Percentiles rank a stretch among this genome's conserved stretches.
phyloP scores from a whole-genome alignment of 2,113 vertebrate genomes.

The Hypanus sabinus region DNA sequence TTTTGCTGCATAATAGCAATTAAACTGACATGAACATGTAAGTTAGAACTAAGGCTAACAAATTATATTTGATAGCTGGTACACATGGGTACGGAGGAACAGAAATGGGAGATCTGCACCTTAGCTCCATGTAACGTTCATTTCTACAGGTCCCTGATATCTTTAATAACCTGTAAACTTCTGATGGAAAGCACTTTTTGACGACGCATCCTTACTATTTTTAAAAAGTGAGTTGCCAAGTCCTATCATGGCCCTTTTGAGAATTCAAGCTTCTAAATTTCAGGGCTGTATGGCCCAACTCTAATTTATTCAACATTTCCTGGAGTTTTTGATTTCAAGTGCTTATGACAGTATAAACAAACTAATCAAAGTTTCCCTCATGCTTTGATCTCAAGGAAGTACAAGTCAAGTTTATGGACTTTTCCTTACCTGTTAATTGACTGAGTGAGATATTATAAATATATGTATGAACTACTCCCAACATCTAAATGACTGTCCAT shows the following conservation, averaged over 20 bases:
- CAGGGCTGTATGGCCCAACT: background rate
- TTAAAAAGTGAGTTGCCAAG: background rate
- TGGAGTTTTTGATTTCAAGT: background rate
- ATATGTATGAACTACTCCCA: too few species aligned
- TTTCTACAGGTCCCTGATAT: background rate
- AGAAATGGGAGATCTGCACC: background rate
- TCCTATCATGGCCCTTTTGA: background rate
- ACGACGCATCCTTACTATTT: background rate
- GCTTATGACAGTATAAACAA: background rate
- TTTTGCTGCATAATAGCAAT: background rate
- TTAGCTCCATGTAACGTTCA: background rate
- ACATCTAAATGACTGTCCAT: background rate
- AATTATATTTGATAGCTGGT: background rate
- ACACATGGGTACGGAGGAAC: background rate
- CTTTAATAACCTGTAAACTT: background rate
- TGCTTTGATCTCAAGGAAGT: background rate
- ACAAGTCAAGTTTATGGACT: background rate
- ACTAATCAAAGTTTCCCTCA: background rate
- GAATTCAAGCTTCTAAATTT: background rate
- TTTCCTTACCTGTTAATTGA: background rate
- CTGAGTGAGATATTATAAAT: background rate
- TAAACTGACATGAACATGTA: slow-evolving; percentile 3
- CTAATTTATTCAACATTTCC: background rate
- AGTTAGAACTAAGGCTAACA: background rate
- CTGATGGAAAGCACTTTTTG: background rate